Evolutionary conservation across 23 tunicate species (phyloP).

Genomic region (Oikopleura vanhoeffeni): DNA sequence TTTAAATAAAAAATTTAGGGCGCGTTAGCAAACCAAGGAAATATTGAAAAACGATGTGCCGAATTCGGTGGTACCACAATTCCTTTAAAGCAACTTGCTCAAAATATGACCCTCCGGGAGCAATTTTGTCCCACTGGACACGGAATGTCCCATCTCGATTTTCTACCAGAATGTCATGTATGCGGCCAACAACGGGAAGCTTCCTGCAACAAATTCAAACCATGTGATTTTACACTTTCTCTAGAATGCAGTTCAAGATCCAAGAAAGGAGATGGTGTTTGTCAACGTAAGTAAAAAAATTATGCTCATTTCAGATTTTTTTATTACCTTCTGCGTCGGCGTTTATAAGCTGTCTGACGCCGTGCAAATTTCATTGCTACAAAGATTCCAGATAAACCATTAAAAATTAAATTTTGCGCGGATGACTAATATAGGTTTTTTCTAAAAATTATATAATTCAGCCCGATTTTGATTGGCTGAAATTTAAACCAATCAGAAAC

Average conservation of each 20-base stretch:
- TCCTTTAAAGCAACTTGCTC: background rate
- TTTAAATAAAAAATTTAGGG: no score
- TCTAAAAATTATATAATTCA: no score
- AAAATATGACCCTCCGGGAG: background rate
- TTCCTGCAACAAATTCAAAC: background rate
- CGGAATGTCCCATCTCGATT: background rate
- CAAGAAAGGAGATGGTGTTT: background rate
- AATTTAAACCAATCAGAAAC: no score
- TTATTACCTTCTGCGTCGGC: background rate
- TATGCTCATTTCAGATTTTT: background rate
- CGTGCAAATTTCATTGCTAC: no score
- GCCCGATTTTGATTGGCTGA: no score
- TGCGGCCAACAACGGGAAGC: background rate
- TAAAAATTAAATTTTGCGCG: no score
- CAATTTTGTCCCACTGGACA: constrained; percentile 6
- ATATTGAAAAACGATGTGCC: background rate
- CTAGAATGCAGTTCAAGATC: background rate
- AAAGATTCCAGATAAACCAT: no score
- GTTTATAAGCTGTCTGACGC: no score
- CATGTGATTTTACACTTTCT: background rate
- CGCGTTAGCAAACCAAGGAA: no score
- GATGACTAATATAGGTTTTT: no score
- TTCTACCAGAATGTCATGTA: background rate
- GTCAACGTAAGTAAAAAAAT: constrained; percentile 10
- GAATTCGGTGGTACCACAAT: background rate